Percentiles rank a stretch among this genome's conserved stretches.
Evolutionary conservation across 2,888 invertebrate genomes (phyloP).

Genomic region (Agapetus fuscipes): DNA sequence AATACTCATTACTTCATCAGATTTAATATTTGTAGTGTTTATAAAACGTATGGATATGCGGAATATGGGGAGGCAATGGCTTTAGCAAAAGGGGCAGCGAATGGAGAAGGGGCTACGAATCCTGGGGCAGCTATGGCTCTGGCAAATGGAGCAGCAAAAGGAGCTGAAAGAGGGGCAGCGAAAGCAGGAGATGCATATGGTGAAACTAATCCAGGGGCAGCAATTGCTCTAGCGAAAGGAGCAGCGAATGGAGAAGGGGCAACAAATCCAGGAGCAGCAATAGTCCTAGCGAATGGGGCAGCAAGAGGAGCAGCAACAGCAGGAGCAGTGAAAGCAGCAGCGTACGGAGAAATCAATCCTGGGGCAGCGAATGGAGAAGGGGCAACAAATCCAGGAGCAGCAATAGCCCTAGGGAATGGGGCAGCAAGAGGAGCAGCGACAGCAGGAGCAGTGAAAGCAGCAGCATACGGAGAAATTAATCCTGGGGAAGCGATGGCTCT

Average conservation of each 20-base stretch:
- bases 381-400: conserved; percentile 19
- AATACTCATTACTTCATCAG: no score
- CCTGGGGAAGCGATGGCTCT: conserved; percentile 22
- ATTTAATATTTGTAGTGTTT: no score
- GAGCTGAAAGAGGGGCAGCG: conserved; percentile 21
- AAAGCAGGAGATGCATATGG: conserved; percentile 20
- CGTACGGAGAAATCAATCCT: conserved; percentile 23
- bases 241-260: conserved; percentile 17
- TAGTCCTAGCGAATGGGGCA: conserved; percentile 1
- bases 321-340: conserved; percentile 9
- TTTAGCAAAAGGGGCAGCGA: neutral
- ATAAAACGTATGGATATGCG: conserved; percentile 7
- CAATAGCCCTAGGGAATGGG: conserved; percentile 4
- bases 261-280: conserved; percentile 23
- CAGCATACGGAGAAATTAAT: conserved; percentile 23
- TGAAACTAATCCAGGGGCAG: conserved; percentile 1
- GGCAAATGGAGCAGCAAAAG: conserved; percentile 5
- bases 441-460: conserved; percentile 6
- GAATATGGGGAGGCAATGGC: conserved; percentile 2
- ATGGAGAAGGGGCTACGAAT: conserved; percentile 3
- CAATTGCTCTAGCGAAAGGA: neutral
- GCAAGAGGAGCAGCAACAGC: conserved; percentile 3
- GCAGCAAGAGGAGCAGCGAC: conserved; percentile 3
- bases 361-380: conserved; percentile 16
- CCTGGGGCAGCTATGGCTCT: conserved; percentile 3